Evolutionary conservation across 2,888 invertebrate genomes (phyloP), one percentile per base, ranked within the genome.

Genomic region (Sceliomorpha sp.): DNA sequence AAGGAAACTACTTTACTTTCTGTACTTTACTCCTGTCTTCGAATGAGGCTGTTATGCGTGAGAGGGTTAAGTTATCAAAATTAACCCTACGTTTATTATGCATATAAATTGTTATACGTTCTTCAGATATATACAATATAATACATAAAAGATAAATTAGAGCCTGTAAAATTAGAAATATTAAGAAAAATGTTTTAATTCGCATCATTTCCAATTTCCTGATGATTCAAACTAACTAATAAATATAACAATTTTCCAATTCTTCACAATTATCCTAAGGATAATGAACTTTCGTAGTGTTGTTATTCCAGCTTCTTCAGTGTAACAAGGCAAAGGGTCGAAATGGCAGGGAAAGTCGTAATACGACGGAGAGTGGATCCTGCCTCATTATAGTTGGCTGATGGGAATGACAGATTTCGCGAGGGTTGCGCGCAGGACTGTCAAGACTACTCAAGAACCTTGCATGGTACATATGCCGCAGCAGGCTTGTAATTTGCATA

Each of bases 401-500:
- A 53, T 62, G 62, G 39, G 45, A 9, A 24, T 47, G 62, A 62
- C 62, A 47, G 53, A 10, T 63, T 47, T 5, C 29, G 34, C 31
- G 45, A 48, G 63, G 42, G 63, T 47, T 20, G 40, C 14, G 47
- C 47, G 34, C 62, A 53, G n/a, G n/a, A 47, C 45, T 62, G 53
- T 62, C 62, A 62, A 47, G 53, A 40, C 40, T 62, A 27, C 34
- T 62, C 62, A 47, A 45, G 47, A 53, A 40, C 34, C 47, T 32
- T 32, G 20, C 45, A 53, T 32, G 29, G 62, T 39, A 32, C 32
- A 31, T 32, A 37, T 26, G 14, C 29, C 24, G 0, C 48, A n/a
- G 39, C 31, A 17, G 31, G 42, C 42, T 63, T 55, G 77, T 78
- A 79, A 85, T 86, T 85, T 84, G 81, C 84, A 85, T 85, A 85